Conservation (phyloP, 2,888 invertebrate species). For the Apodemia mormo region DNA sequence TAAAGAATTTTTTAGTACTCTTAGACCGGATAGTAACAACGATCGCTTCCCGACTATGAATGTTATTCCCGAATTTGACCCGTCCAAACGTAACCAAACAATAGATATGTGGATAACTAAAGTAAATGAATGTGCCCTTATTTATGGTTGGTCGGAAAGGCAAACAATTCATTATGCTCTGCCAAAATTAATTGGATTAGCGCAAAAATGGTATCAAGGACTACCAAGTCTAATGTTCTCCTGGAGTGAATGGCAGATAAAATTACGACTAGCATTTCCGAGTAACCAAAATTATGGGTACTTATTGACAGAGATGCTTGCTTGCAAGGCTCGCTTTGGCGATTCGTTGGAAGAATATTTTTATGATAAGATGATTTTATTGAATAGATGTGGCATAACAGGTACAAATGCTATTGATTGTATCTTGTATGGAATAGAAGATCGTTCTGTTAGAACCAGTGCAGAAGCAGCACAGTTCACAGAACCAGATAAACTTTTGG, state of each 20-base stretch:
- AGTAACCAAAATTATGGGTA: neutral
- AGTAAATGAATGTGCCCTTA: neutral
- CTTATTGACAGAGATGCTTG: neutral
- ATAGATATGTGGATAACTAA: neutral
- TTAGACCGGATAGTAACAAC: neutral
- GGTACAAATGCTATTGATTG: too few species aligned
- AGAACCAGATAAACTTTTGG: slow-evolving; percentile 35
- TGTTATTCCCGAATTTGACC: neutral
- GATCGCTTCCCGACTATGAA: neutral
- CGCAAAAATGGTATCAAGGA: neutral
- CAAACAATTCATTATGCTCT: neutral
- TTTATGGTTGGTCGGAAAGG: neutral
- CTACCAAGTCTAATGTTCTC: neutral
- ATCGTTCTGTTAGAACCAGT: slow-evolving; percentile 33
- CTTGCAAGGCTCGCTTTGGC: neutral
- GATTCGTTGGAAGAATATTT: slow-evolving; percentile 34
- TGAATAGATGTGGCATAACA: slow-evolving; percentile 36
- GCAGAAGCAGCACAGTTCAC: slow-evolving; percentile 37
- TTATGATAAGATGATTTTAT: slow-evolving; percentile 35
- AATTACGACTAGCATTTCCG: neutral
- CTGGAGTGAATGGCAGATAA: neutral
- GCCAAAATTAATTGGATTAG: neutral
- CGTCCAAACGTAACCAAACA: neutral
- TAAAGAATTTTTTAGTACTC: neutral
- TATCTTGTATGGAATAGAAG: slow-evolving; percentile 36